Evolutionary conservation across 2,888 invertebrate species (phyloP).

Genomic region (Apodemia hepburni): DNA sequence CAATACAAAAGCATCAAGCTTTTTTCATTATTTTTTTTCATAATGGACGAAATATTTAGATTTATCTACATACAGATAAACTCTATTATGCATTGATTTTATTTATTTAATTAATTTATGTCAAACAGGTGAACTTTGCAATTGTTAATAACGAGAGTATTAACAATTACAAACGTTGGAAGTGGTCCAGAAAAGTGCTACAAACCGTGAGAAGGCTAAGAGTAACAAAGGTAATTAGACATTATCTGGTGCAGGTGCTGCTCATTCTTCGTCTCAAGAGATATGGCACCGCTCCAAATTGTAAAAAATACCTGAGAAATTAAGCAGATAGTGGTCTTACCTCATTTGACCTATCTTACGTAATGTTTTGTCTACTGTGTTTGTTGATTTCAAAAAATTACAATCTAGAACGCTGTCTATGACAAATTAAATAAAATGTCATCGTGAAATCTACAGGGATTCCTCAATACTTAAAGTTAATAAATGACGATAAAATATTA

Average conservation of each 20-base stretch:
- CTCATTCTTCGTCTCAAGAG: conserved; percentile 40
- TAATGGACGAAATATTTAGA: too few species aligned
- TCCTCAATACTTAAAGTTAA: too few species aligned
- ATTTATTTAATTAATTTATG: too few species aligned
- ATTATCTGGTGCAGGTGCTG: conserved; percentile 55
- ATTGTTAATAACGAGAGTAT: neutral
- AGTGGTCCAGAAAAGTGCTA: conserved; percentile 9
- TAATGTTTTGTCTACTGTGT: too few species aligned
- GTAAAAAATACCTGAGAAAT: conserved; percentile 6
- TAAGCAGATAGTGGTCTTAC: neutral
- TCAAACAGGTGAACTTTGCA: neutral
- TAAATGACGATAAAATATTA: too few species aligned
- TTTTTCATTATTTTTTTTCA: too few species aligned
- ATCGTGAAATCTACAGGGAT: too few species aligned
- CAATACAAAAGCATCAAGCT: too few species aligned
- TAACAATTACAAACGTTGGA: conserved; percentile 9
- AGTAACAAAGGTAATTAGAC: conserved; percentile 52
- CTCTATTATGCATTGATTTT: too few species aligned
- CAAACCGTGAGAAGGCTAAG: conserved; percentile 16
- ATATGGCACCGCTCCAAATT: neutral
- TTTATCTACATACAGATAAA: too few species aligned
- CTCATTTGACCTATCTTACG: neutral
- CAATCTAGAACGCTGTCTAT: neutral
- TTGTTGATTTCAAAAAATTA: neutral
- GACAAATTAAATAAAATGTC: neutral